phyloP scores from a whole-genome alignment of 37 sponge, comb jelly and placozoan genomes.

The Cliona cf. orientalis region DNA sequence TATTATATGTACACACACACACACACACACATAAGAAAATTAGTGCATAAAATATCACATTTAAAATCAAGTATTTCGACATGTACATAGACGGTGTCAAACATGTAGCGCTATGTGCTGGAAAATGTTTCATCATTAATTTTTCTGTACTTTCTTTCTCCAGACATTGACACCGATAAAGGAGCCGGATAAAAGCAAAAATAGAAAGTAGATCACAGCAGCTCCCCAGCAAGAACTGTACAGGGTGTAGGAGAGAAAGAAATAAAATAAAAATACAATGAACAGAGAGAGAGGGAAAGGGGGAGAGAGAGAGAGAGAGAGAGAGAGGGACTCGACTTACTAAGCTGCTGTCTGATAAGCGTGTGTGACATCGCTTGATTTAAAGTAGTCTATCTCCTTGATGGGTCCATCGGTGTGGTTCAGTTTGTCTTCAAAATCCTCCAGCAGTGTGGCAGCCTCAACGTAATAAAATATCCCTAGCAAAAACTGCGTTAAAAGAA shows the following conservation, averaged over 20 bases:
- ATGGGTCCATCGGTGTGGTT: not conserved
- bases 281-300: no score
- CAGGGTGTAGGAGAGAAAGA: no score
- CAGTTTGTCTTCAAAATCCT: constrained; percentile 44
- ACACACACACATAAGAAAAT: no score
- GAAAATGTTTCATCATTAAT: no score
- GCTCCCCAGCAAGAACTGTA: constrained; percentile 58
- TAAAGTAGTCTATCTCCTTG: not conserved
- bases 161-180: constrained; percentile 44
- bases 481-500: constrained; percentile 56
- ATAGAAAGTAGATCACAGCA: constrained; percentile 37
- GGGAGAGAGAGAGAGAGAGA: not conserved
- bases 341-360: constrained; percentile 44
- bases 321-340: constrained; percentile 40
- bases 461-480: constrained; percentile 66
- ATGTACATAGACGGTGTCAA: no score
- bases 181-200: constrained; percentile 25
- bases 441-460: constrained; percentile 69
- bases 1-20: no score
- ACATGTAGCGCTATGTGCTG: no score
- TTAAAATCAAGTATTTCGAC: no score
- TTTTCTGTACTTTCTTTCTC: no score
- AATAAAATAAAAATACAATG: no score
- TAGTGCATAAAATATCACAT: no score
- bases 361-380: not conserved